Evolutionary conservation across 2,113 vertebrate genomes (phyloP).

Genomic region (Cairina moschata): DNA sequence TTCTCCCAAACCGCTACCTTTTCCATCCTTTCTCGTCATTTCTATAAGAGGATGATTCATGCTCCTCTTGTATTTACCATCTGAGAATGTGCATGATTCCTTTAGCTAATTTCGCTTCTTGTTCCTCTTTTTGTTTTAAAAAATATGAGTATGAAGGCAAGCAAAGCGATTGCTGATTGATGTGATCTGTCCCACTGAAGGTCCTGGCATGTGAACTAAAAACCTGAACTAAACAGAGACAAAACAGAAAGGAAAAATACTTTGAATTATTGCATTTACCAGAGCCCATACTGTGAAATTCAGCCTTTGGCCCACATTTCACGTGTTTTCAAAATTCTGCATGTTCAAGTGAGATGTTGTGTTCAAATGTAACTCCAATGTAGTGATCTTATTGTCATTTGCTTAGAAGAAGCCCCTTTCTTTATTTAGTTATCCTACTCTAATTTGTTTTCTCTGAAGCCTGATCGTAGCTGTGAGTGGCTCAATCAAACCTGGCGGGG

Average conservation of each 20-base stretch:
- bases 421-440: background rate
- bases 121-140: constrained; percentile 19
- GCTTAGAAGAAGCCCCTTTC: background rate
- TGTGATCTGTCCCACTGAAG: background rate
- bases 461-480: background rate
- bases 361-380: background rate
- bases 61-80: constrained; percentile 67
- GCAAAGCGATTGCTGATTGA: background rate
- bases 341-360: background rate
- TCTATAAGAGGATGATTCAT: constrained; percentile 74
- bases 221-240: background rate
- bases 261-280: background rate
- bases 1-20: constrained; percentile 66
- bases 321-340: background rate
- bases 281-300: background rate
- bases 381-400: background rate
- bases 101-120: constrained; percentile 59
- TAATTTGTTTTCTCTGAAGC: background rate
- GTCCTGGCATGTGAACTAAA: background rate
- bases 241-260: background rate
- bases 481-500: background rate
- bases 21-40: constrained; percentile 69
- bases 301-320: background rate
- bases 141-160: background rate
- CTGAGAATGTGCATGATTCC: constrained; percentile 17